Percentiles rank a stretch among this genome's conserved stretches.
These are phyloP conservation scores for Lycorma delicatula DNA, from an alignment of 1,140 invertebrate genomes.

Conservation along the genomic window DNA sequence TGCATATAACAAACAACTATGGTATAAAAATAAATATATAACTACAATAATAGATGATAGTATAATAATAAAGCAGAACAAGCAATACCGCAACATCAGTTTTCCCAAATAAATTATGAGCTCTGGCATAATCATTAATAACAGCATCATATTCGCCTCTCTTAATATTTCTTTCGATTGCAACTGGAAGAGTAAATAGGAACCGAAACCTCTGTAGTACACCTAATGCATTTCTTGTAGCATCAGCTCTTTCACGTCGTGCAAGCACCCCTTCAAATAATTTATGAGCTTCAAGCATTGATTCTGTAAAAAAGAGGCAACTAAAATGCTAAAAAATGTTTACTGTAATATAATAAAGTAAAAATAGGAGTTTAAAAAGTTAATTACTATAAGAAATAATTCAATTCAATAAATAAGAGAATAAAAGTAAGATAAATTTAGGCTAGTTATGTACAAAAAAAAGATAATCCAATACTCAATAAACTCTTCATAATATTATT, in stretches of 20 bases:
- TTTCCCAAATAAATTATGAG: constrained; percentile 92
- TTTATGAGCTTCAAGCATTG: constrained; percentile 83
- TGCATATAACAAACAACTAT: too few relatives aligned
- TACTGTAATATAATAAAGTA: not conserved
- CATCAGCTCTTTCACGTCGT: constrained; percentile 89
- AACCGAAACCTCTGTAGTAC: constrained; percentile 85
- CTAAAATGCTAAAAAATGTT: too few relatives aligned
- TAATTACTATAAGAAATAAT: not conserved
- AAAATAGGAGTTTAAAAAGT: constrained; percentile 7
- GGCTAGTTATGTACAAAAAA: too few relatives aligned
- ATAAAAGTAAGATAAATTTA: too few relatives aligned
- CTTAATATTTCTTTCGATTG: constrained; percentile 88
- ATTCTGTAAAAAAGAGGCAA: constrained; percentile 48
- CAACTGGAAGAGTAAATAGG: constrained; percentile 89
- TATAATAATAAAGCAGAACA: too few relatives aligned
- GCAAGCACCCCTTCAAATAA: constrained; percentile 91
- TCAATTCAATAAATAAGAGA: too few relatives aligned
- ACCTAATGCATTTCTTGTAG: constrained; percentile 88
- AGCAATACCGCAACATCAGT: constrained; percentile 81
- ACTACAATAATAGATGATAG: too few relatives aligned
- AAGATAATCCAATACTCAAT: too few relatives aligned
- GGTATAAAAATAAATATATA: too few relatives aligned
- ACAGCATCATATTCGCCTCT: constrained; percentile 95
- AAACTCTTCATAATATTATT: too few relatives aligned
- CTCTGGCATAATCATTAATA: constrained; percentile 95